A percentile compares a stretch with the other conserved stretches of the same genome.
These are phyloP conservation scores for Octodon degus DNA, from an alignment of 2,113 vertebrate species.

Conservation along the genomic window DNA sequence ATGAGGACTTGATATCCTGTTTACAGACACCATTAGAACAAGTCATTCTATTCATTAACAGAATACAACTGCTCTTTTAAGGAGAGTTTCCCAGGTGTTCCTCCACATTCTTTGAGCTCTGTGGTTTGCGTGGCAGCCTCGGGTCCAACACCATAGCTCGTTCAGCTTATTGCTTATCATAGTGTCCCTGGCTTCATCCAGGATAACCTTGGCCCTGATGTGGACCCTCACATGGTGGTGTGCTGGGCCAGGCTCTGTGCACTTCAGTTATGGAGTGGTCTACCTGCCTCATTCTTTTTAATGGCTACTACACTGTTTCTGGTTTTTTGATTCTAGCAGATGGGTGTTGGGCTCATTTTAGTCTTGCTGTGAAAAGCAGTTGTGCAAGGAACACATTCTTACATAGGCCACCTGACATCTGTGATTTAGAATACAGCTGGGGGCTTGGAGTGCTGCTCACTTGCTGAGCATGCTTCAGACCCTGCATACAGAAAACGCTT, in stretches of 20 bases:
- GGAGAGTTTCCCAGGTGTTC: no score
- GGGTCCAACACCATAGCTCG: constrained; percentile 92
- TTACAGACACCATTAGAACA: no score
- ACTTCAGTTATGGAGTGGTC: background rate
- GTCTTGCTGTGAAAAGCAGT: constrained; percentile 18
- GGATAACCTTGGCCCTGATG: constrained; percentile 89
- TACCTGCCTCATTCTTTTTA: background rate
- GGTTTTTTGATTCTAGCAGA: background rate
- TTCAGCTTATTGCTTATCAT: constrained; percentile 90
- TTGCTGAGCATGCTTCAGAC: background rate
- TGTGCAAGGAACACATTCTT: background rate
- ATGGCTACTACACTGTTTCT: background rate
- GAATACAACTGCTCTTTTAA: no score
- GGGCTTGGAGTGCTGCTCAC: background rate
- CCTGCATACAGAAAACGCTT: background rate
- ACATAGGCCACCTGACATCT: background rate
- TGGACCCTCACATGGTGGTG: background rate
- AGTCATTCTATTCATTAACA: no score
- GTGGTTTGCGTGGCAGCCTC: constrained; percentile 86
- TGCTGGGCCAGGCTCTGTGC: background rate
- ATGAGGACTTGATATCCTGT: no score
- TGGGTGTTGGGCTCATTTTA: constrained; percentile 28
- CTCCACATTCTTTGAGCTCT: constrained; percentile 90
- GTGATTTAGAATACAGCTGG: background rate
- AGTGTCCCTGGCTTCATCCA: constrained; percentile 92